Base-by-base conservation (phyloP, 2,888 invertebrate genomes). In the Ceriagrion tenellum region DNA sequence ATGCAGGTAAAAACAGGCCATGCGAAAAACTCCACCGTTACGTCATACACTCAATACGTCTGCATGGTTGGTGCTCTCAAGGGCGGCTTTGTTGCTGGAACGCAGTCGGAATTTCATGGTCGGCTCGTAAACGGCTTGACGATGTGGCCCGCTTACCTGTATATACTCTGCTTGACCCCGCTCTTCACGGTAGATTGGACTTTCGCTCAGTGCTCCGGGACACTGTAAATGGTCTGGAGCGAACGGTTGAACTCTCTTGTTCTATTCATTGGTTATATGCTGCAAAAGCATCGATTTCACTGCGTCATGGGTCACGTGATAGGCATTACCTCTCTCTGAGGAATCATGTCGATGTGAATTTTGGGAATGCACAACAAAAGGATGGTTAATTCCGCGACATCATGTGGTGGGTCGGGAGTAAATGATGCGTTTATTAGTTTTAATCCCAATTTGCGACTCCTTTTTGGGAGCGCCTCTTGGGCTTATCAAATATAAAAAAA, bases 101-200 rank as follows among this genome's bases (percentile, higher is more conserved):
- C 88, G 40, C 47, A 20, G 88, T 88, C 47, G 10, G 40, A 12
- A n/a, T 89, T 89, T 89, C 89, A 89, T 89, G 89, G 89, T 89
- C 89, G 89, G 10, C 55, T n/a, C n/a, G 89, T 13, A 55, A n/a
- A 55, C 26, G 35, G 18, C 81, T 35, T n/a, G 55, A 89, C n/a
- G 89, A 55, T n/a, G 40, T 26, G n/a, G 47, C 26, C 26, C 89
- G 89, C 89, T n/a, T 55, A 55, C 55, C 35, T n/a, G 88, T 20
- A 26, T 35, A 40, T 6, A 40, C 40, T 40, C 40, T 4, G 47
- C 2, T 47, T 47, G 47, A 47, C 40, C n/a, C 55, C 55, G 30
- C 89, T 47, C 35, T 55, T 89, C 18, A 23, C 55, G n/a, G 3
- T n/a, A 13, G 89, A 47, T 26, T 89, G 47, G 16, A 23, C 55